Conservation (phyloP, 2,888 invertebrate genomes). For the Cistogaster globosa region DNA sequence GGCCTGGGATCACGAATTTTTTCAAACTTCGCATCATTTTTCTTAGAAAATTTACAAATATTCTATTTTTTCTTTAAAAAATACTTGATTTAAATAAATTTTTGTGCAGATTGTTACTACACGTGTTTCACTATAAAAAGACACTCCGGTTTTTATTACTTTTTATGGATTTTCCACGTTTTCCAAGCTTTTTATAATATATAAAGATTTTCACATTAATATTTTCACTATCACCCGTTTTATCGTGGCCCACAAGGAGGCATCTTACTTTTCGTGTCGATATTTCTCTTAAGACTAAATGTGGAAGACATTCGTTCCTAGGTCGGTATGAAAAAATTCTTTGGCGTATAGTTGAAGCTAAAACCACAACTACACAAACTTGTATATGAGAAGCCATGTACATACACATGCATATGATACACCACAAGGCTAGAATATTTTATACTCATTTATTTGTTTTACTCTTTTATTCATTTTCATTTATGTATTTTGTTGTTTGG, state of each 20-base stretch:
- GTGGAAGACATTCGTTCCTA: conserved; percentile 64
- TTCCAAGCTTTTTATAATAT: conserved; percentile 75
- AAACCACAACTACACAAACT: conserved; percentile 39
- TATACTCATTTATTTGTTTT: conserved; percentile 33
- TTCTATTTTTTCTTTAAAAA: conserved; percentile 51
- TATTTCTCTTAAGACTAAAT: conserved; percentile 82
- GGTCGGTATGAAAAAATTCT: conserved; percentile 63
- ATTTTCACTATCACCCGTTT: conserved; percentile 64
- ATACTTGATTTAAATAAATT: conserved; percentile 69
- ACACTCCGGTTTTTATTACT: conserved; percentile 72
- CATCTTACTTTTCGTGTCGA: conserved; percentile 83
- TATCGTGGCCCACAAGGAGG: conserved; percentile 69
- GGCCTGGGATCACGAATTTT: conserved; percentile 79
- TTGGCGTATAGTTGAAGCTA: conserved; percentile 61
- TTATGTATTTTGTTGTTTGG: conserved; percentile 26
- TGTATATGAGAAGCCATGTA: conserved; percentile 2
- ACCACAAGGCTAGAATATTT: conserved; percentile 3
- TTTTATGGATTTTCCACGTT: conserved; percentile 78
- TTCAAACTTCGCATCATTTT: conserved; percentile 72
- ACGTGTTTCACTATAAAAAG: conserved; percentile 60
- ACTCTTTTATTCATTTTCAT: conserved; percentile 33
- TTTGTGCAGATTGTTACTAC: conserved; percentile 31
- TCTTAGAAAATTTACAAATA: conserved; percentile 60
- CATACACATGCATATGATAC: background rate
- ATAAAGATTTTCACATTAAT: conserved; percentile 77